Evolutionary conservation across 2,888 invertebrate species (phyloP), one percentile per base, ranked within the genome.

Genomic region (Mallateleia sp.): DNA sequence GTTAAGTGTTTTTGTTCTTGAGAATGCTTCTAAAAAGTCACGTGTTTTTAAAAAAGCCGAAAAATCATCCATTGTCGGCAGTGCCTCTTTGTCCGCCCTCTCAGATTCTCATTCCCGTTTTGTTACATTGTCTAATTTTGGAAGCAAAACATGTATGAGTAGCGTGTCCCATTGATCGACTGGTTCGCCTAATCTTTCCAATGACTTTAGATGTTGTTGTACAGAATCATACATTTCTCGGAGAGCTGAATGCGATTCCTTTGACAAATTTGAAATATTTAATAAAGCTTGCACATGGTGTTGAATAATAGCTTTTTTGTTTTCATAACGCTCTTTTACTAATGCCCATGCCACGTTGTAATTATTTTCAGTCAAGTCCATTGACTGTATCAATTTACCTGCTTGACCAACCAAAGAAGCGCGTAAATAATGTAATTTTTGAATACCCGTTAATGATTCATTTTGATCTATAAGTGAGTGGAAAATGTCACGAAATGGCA

Each of bases 401-500:
- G 77, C 82, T 11, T 24, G 25, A 15, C 71, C 71, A 2, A 69
- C 52, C 9, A 82, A 34, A 3, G 77, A 64, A 7, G 66, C 34
- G 2, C 67, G 52, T 14, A 81, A 47, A 42, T 81, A 80, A 28
- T 72, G 64, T 45, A 87, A 32, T 69, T 89, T 89, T 66, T 85
- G 78, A 4, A 77, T 78, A 34, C 69, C 25, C 15, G 81, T 18
- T 38, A 87, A 45, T 11, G 71, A 50, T 20, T 50, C 34, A 66
- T 89, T 84, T n/a, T 72, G 42, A 34, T 89, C 64, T 47, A 89
- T 81, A 11, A 89, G 11, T 18, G 81, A 71, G 15, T 28, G 62
- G n/a, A n/a, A n/a, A n/a, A n/a, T n/a, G n/a, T n/a, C n/a, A n/a
- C n/a, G n/a, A n/a, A n/a, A n/a, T n/a, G 66, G 20, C 11, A 85